Conservation (phyloP, 2,888 invertebrate species). For the Eristalis tenax region DNA sequence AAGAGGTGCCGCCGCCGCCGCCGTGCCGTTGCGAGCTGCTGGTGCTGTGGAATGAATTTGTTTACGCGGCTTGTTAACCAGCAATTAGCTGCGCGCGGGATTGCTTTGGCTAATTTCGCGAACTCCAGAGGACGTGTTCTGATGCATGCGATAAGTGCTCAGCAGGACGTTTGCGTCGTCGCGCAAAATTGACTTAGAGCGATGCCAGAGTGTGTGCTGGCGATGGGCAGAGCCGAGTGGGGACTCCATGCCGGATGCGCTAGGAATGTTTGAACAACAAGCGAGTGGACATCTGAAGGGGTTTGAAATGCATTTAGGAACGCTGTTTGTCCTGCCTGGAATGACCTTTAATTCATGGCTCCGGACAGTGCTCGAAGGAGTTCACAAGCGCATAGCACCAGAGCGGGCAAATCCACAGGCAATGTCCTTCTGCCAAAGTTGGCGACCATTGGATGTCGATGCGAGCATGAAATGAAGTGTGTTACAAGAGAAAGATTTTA, state of each 20-base stretch:
- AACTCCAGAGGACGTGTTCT: conserved; percentile 4
- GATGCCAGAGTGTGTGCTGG: background rate
- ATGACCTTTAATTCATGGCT: no score
- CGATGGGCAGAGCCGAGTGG: background rate
- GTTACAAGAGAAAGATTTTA: no score
- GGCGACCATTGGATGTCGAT: no score
- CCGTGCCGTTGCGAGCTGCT: background rate
- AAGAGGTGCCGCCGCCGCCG: conserved; percentile 34
- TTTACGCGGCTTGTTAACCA: conserved; percentile 56
- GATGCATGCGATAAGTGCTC: conserved; percentile 34
- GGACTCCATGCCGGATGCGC: background rate
- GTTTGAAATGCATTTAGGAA: no score
- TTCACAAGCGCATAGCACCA: no score
- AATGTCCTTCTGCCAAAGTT: no score
- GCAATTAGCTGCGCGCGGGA: conserved; percentile 44
- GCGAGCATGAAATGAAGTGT: no score
- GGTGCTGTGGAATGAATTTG: conserved; percentile 16
- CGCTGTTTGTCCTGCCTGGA: no score
- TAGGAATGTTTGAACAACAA: no score
- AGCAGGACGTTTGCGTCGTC: background rate
- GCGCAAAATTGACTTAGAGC: background rate
- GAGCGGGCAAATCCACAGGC: no score
- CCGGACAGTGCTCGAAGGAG: no score
- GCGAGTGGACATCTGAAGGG: no score
- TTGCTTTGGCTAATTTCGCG: conserved; percentile 40